Evolutionary conservation across 2,888 invertebrate species (phyloP).

Genomic region (Agrypnus murinus): DNA sequence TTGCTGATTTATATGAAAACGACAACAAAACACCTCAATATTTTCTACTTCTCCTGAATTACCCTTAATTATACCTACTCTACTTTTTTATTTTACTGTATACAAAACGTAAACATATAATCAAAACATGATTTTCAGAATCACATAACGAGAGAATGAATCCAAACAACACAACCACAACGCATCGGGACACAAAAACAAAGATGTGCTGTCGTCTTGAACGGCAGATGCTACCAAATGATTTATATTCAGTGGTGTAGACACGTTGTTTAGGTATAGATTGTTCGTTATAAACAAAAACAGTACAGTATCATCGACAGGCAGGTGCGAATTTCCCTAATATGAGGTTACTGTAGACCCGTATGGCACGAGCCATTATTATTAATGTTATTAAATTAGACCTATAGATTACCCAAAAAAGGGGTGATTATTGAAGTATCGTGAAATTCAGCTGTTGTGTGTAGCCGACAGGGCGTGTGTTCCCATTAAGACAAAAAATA

Average conservation of each 20-base stretch:
- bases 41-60: too few species aligned
- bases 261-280: conserved; percentile 19
- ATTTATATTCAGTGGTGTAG: conserved; percentile 32
- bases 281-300: conserved; percentile 27
- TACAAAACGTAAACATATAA: too few species aligned
- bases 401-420: conserved; percentile 44
- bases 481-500: conserved; percentile 41
- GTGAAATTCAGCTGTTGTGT: conserved; percentile 46
- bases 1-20: too few species aligned
- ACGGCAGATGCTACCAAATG: conserved; percentile 48
- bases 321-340: conserved; percentile 45
- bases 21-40: too few species aligned
- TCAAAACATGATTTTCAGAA: too few species aligned
- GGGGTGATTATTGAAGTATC: conserved; percentile 32
- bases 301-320: conserved; percentile 30
- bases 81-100: too few species aligned
- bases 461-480: conserved; percentile 1
- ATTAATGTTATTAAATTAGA: conserved; percentile 54
- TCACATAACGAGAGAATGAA: too few species aligned
- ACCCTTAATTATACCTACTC: too few species aligned
- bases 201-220: conserved; percentile 47
- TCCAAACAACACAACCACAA: background rate
- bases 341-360: conserved; percentile 12
- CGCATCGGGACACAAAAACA: conserved; percentile 47
- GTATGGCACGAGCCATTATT: conserved; percentile 51